Evolutionary conservation across 2,888 invertebrate species (phyloP), one percentile per base, ranked within the genome.

Genomic region (Phaedon cochleariae): DNA sequence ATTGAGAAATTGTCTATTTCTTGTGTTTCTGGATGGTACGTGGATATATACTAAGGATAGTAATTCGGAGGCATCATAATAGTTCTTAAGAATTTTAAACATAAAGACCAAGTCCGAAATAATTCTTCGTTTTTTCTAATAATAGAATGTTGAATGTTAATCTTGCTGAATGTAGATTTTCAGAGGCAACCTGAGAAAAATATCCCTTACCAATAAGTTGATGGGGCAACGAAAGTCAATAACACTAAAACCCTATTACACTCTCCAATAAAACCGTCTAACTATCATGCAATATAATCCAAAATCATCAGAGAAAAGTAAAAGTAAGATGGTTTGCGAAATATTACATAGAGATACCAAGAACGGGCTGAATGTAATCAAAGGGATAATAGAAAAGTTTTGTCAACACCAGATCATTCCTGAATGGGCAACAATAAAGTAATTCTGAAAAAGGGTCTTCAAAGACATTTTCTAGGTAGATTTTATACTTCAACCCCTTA

Each of bases 301-400:
- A 41, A 45, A 57, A 22, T 21, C n/a, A n/a, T n/a, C 20, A 12
- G 12, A 22, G 17, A 18, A 29, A 61, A 61, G 54, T 61, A 61
- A 61, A 54, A 61, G 54, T 37, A 31, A 46, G 52, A 60, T 37
- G 2, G n/a, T 45, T 60, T 60, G 60, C 46, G 54, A 53, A 54
- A 61, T 54, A 10, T 61, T 61, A 54, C 34, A 45, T 7, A 29
- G 45, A 9, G 9, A 15, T 22, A 31, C 20, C 17, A 10, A 37
- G 31, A 48, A 29, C 9, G 29, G 53, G 48, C 45, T 29, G 60
- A 31, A 12, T 15, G 17, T 15, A 48, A 31, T 49, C 34, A 29
- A 7, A 10, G 9, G 45, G n/a, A 15, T 10, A 37, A 60, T 52
- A 17, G 4, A 41, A 26, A 60, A 45, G 29, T 60, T 60, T 52